Conservation (phyloP, 1,140 invertebrate genomes). For the Eriocheir sinensis region DNA sequence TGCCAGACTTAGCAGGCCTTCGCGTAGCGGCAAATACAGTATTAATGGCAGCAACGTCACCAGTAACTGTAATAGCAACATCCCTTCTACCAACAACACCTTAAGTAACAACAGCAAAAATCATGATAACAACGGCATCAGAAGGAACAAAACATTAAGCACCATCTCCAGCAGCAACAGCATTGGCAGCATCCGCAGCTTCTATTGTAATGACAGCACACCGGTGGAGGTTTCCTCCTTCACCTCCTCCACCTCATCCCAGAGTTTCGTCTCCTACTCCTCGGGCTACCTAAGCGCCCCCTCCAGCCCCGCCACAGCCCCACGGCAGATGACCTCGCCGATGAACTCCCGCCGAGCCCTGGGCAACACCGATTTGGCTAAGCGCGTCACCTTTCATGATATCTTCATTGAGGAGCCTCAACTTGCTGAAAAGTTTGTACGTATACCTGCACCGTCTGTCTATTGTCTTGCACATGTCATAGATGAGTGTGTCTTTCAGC, state of each 20-base stretch:
- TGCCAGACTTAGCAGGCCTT: conserved; percentile 35
- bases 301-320: background rate
- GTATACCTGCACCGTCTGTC: conserved; percentile 1
- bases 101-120: background rate
- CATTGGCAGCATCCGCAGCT: background rate
- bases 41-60: background rate
- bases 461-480: too few relatives aligned
- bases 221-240: background rate
- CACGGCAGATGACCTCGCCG: background rate
- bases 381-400: conserved; percentile 50
- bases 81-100: background rate
- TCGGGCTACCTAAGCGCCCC: background rate
- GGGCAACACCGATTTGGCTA: background rate
- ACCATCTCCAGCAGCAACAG: background rate
- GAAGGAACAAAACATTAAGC: background rate
- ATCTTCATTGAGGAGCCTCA: conserved; percentile 57
- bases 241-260: conserved; percentile 54
- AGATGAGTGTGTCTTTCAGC: too few relatives aligned
- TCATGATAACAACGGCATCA: background rate
- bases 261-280: conserved; percentile 19
- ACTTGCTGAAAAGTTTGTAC: conserved; percentile 62
- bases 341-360: background rate
- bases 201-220: background rate
- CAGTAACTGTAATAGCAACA: too few relatives aligned
- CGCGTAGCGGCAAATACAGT: background rate